Evolutionary conservation across 2,113 vertebrate genomes (phyloP), one percentile per base, ranked within the genome.

Genomic region (Nibea albiflora): DNA sequence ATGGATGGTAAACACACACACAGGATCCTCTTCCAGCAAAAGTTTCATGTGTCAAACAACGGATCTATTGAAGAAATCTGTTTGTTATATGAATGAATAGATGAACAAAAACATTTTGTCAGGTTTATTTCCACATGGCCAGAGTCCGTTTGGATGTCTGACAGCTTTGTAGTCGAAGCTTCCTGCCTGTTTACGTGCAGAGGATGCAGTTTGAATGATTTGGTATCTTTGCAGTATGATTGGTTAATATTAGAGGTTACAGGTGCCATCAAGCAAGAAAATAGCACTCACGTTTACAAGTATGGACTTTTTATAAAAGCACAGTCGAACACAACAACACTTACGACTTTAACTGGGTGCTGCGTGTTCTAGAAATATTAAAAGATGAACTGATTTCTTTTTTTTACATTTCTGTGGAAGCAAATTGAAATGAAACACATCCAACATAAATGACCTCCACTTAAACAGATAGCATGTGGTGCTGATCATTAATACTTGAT

Each of bases 401-500:
- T 11, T n/a, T 62, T 22, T 47, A 10, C 6, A 52, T 49, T 62
- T 11, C 19, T 54, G 52, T 15, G 39, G 24, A 73, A 72, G 66
- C 19, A 7, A 28, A 72, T 73, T 50, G n/a, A 57, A 54, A 49
- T 60, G 42, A 49, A 67, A 76, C 14, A 0, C 12, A 26, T 73
- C 72, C 42, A 67, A 67, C 72, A 68, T 46, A 14, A 83, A 83
- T 83, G 31, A 46, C 61, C 72, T 76, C 54, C 47, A 67, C 47
- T 76, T 20, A 73, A 52, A 80, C 52, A 28, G 3, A 24, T 52
- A 12, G 66, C 54, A 66, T 57, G 49, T 39, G 56, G 53, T 16
- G 22, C 19, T 78, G 67, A 80, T 79, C 54, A 54, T 81, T 63
- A 71, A 81, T 28, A 65, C 39, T 28, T 57, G 53, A 75, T 78